Percentiles rank a stretch among this genome's conserved stretches.
phyloP scores from a whole-genome alignment of 2,113 vertebrate species.

The Chaenocephalus aceratus region DNA sequence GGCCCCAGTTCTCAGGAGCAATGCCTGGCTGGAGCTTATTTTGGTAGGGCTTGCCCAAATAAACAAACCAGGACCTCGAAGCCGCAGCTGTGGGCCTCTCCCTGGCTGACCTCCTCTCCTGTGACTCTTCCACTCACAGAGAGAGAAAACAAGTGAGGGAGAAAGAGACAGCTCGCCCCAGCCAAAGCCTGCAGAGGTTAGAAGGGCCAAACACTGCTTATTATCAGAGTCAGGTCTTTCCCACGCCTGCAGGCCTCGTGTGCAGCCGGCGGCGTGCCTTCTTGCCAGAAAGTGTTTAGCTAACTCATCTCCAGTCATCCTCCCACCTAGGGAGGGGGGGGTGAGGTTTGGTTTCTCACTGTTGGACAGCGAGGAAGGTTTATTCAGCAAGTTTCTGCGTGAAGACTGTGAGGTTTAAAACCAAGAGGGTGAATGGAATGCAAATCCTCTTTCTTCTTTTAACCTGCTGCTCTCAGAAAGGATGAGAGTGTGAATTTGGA shows the following conservation, averaged over 20 bases:
- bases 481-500: conserved; percentile 64
- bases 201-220: conserved; percentile 78
- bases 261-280: conserved; percentile 74
- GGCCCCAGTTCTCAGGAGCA: conserved; percentile 77
- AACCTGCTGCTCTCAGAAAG: conserved; percentile 58
- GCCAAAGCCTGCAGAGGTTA: conserved; percentile 75
- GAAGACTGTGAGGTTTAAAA: conserved; percentile 56
- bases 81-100: conserved; percentile 79
- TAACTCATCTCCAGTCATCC: conserved; percentile 75
- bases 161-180: conserved; percentile 63
- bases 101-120: conserved; percentile 74
- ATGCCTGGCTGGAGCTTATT: conserved; percentile 82
- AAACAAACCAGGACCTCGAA: conserved; percentile 77
- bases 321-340: conserved; percentile 53
- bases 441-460: conserved; percentile 51
- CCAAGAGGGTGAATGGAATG: conserved; percentile 55
- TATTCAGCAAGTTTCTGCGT: conserved; percentile 69
- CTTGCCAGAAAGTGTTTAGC: conserved; percentile 76
- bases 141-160: conserved; percentile 69
- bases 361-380: conserved; percentile 59
- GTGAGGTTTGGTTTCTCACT: conserved; percentile 56
- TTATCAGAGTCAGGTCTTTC: conserved; percentile 82
- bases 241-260: conserved; percentile 79
- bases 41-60: conserved; percentile 84
- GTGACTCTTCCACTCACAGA: conserved; percentile 69